Evolutionary conservation across 2,113 vertebrate species (phyloP), one percentile per base, ranked within the genome.

Genomic region (Hemiscyllium ocellatum): DNA sequence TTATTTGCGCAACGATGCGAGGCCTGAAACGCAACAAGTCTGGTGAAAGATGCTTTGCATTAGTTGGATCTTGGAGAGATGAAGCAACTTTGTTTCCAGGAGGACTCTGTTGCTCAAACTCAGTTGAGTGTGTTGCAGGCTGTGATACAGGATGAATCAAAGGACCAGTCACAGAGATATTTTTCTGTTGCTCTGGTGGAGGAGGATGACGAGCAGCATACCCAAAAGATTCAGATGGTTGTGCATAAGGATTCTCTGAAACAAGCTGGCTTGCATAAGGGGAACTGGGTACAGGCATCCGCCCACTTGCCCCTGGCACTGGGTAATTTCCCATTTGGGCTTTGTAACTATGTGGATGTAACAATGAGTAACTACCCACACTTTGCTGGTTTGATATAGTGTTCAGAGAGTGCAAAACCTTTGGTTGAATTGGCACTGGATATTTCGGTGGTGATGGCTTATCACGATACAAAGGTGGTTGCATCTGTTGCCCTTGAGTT

Each of bases 401-500:
- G 61, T 93, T 66, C n/a, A n/a, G 61, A 66, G 89, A 70, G 22
- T 95, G 94, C 2, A 95, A n/a, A 29, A 29, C 94, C 7, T 52
- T 95, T 26, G 47, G 69, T 15, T 95, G 94, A 52, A 95, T 72
- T 24, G 94, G 94, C 8, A 70, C 33, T 72, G 94, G 94, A 52
- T 19, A 95, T 69, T 95, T 95, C 29, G 94, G 69, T 0, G 94
- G 94, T 2, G 94, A 50, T 13, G 15, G 37, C 69, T 50, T 95
- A 29, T 70, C 66, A 52, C 37, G 33, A n/a, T 95, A 95, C 24
- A 95, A 52, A 72, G 94, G 10, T 15, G 69, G 68, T 47, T 70
- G 94, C 47, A 50, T n/a, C 22, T 72, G 37, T 29, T 47, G 68
- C 42, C 42, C 20, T 33, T 95, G 66, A 42, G 65, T 17, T 2